Percentiles rank a stretch among this genome's conserved stretches.
Conservation (phyloP, 1,140 invertebrate genomes). For the Magallana ariakensis region DNA sequence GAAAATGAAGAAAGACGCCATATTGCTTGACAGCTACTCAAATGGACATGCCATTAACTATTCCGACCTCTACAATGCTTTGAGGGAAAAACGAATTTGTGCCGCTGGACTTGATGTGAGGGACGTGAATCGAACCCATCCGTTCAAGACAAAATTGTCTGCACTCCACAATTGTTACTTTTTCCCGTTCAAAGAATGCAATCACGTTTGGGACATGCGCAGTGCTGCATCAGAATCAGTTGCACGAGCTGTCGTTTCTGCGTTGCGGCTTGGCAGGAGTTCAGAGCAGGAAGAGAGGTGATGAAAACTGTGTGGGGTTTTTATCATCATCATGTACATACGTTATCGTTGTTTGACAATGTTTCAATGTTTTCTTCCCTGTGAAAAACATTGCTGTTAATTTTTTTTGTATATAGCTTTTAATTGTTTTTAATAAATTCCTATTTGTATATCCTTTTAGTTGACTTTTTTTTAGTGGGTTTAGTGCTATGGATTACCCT, state of each 20-base stretch:
- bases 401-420: too few relatives aligned
- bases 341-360: too few relatives aligned
- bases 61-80: slow-evolving; percentile 75
- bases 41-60: slow-evolving; percentile 72
- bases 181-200: slow-evolving; percentile 57
- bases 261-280: background rate
- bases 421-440: too few relatives aligned
- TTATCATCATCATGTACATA: too few relatives aligned
- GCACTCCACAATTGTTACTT: slow-evolving; percentile 67
- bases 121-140: slow-evolving; percentile 66
- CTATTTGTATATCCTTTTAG: too few relatives aligned
- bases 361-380: too few relatives aligned
- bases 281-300: background rate
- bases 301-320: background rate
- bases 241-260: background rate
- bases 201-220: slow-evolving; percentile 52
- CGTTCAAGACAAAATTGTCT: slow-evolving; percentile 57
- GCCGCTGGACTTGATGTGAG: slow-evolving; percentile 71
- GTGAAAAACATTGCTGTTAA: too few relatives aligned
- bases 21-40: slow-evolving; percentile 72
- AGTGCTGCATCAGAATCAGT: slow-evolving; percentile 25
- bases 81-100: slow-evolving; percentile 62
- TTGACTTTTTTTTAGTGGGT: too few relatives aligned
- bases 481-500: too few relatives aligned
- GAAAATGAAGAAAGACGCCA: slow-evolving; percentile 79